These are phyloP conservation scores for Andrena minutula DNA, from an alignment of 2,888 invertebrate species.

Conservation along the genomic window DNA sequence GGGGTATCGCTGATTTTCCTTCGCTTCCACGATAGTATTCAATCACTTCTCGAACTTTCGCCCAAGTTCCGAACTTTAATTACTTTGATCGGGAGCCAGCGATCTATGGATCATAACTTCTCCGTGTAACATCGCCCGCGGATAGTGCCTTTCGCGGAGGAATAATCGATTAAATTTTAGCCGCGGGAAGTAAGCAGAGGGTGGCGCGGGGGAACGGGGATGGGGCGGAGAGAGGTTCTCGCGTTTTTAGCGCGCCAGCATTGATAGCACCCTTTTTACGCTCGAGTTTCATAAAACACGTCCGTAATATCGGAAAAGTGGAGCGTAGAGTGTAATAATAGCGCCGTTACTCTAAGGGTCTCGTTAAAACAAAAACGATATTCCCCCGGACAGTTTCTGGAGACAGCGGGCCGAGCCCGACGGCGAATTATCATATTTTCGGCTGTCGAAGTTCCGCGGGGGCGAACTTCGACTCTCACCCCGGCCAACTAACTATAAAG, in stretches of 20 bases:
- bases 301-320: constrained; percentile 48
- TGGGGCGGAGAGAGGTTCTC: not conserved
- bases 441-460: constrained; percentile 34
- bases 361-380: constrained; percentile 54
- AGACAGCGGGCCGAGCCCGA: constrained; percentile 3
- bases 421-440: constrained; percentile 48
- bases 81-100: not conserved
- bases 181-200: not conserved
- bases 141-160: constrained; percentile 9
- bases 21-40: not conserved
- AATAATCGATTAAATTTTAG: constrained; percentile 32
- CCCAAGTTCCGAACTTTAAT: not conserved
- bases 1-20: not conserved
- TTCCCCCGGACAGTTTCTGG: constrained; percentile 27
- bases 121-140: not conserved
- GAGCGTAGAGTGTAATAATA: constrained; percentile 45
- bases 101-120: not conserved
- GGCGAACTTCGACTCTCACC: not conserved
- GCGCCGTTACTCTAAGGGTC: constrained; percentile 37
- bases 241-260: constrained; percentile 29
- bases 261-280: constrained; percentile 34
- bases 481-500: constrained; percentile 12
- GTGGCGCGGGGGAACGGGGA: too few species aligned
- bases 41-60: not conserved
- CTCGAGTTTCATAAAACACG: constrained; percentile 48